A percentile compares a stretch with the other conserved stretches of the same genome.
These are phyloP conservation scores for Lumbricus terrestris DNA, from an alignment of 2,888 invertebrate genomes.

Conservation along the genomic window DNA sequence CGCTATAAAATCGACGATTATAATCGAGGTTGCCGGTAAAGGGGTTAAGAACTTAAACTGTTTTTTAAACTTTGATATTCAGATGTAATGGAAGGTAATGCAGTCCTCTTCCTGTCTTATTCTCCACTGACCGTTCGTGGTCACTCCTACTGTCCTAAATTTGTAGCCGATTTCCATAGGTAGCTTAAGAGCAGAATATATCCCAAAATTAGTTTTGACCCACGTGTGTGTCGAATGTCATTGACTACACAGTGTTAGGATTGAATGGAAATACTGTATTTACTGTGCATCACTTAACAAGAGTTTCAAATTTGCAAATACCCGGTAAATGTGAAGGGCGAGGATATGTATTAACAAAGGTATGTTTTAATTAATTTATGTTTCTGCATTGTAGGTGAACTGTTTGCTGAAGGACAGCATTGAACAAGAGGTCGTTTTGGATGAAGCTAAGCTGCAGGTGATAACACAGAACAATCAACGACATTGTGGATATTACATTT, in stretches of 20 bases:
- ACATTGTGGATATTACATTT: not conserved
- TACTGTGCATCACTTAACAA: not conserved
- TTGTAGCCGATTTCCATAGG: too few relatives aligned
- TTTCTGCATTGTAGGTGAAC: not conserved
- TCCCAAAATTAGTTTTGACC: not conserved
- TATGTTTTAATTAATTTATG: not conserved
- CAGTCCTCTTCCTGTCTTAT: too few relatives aligned
- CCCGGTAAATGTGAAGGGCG: not conserved
- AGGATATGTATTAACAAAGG: not conserved
- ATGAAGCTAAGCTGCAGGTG: conserved; percentile 3
- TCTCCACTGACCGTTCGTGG: too few relatives aligned
- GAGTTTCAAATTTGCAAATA: not conserved
- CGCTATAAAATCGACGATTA: too few relatives aligned
- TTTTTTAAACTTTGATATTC: too few relatives aligned
- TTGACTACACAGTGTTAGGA: not conserved
- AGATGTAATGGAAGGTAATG: too few relatives aligned
- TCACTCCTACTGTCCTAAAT: too few relatives aligned
- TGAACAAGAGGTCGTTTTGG: not conserved
- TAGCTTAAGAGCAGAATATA: too few relatives aligned
- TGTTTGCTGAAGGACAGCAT: not conserved
- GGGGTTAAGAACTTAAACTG: too few relatives aligned
- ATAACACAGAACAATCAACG: not conserved
- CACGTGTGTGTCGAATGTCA: not conserved
- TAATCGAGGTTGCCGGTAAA: too few relatives aligned
- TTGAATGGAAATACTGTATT: not conserved